Percentiles rank a stretch among this genome's conserved stretches.
These are phyloP conservation scores for Sepiola atlantica DNA, from an alignment of 2,888 invertebrate genomes.

Conservation along the genomic window DNA sequence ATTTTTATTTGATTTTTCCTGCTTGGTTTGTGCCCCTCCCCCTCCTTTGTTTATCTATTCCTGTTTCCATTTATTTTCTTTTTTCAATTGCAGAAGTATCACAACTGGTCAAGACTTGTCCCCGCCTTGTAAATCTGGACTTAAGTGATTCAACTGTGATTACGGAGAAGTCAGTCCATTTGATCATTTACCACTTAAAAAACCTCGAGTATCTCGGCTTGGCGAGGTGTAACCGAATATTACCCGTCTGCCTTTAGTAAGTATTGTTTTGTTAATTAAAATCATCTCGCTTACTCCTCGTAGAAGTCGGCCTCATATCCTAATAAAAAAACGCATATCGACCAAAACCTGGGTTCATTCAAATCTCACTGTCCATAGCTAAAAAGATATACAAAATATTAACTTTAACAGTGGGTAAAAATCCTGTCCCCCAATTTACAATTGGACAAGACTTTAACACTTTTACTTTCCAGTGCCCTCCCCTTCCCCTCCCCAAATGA, in stretches of 20 bases:
- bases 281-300: background rate
- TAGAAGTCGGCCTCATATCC: background rate
- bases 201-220: slow-evolving; percentile 76
- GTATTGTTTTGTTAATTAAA: slow-evolving; percentile 67
- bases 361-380: background rate
- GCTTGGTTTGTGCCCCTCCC: too few species aligned
- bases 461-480: background rate
- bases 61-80: too few species aligned
- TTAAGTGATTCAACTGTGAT: slow-evolving; percentile 89
- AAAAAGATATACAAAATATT: background rate
- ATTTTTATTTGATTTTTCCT: too few species aligned
- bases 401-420: background rate
- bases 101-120: slow-evolving; percentile 81
- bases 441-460: background rate
- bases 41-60: background rate
- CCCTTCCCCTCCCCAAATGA: background rate
- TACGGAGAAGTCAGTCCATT: slow-evolving; percentile 79
- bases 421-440: too few species aligned
- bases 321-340: background rate
- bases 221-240: slow-evolving; percentile 87
- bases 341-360: background rate
- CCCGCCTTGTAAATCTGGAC: slow-evolving; percentile 87
- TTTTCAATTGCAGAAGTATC: slow-evolving; percentile 80
- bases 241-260: slow-evolving; percentile 83
- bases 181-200: slow-evolving; percentile 78